Evolutionary conservation across 2,888 invertebrate genomes (phyloP).

Genomic region (Hyppa rectilinea): DNA sequence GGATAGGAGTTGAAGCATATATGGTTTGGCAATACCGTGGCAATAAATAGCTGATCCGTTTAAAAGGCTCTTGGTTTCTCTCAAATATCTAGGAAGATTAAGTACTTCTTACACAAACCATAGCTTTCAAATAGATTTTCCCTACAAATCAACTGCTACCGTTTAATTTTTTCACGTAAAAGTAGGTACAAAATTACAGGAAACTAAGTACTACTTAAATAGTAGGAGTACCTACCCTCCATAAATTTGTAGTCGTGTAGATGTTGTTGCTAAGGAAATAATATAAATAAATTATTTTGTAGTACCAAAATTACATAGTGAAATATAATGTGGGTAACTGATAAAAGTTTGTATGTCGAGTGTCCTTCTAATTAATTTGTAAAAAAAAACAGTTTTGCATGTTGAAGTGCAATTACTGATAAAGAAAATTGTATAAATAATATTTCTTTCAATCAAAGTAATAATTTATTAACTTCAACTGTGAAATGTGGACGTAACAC

Average conservation of each 20-base stretch:
- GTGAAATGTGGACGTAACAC: slow-evolving; percentile 39
- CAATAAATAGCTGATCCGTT: not conserved
- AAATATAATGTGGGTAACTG: not conserved
- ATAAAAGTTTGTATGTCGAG: not conserved
- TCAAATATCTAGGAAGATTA: not conserved
- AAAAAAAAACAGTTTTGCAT: not conserved
- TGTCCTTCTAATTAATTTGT: not conserved
- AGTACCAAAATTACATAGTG: not conserved
- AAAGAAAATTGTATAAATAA: not conserved
- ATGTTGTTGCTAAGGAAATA: slow-evolving; percentile 10
- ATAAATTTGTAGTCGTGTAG: not conserved
- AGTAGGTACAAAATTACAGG: not conserved
- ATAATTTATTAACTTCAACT: slow-evolving; percentile 22
- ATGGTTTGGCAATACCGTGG: no score
- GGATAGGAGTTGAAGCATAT: no score
- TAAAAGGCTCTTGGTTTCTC: not conserved
- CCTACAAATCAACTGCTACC: not conserved
- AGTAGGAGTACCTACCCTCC: not conserved
- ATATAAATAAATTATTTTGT: not conserved
- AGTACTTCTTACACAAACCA: not conserved
- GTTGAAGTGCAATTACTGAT: no score
- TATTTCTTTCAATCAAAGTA: not conserved
- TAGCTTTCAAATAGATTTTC: not conserved
- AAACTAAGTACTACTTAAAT: not conserved
- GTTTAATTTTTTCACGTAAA: not conserved